These are phyloP conservation scores for Paracanthobrama guichenoti DNA, from an alignment of 2,113 vertebrate species.

Conservation along the genomic window DNA sequence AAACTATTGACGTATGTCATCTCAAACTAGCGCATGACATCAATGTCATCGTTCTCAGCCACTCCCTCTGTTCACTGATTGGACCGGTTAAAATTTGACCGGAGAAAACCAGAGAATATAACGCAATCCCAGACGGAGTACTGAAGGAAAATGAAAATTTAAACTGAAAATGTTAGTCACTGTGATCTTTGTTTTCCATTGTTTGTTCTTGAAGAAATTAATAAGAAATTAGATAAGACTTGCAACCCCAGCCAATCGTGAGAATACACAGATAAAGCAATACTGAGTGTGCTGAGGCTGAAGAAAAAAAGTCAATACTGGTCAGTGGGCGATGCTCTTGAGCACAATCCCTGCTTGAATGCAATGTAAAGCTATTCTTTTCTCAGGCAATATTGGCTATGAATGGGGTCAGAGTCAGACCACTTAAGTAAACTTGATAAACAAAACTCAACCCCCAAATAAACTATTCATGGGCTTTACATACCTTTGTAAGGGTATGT, in stretches of 20 bases:
- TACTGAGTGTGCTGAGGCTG: neutral
- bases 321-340: neutral
- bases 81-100: too few species aligned
- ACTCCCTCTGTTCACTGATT: too few species aligned
- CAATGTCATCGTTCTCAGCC: too few species aligned
- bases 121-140: too few species aligned
- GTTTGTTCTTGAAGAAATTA: neutral
- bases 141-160: too few species aligned
- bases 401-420: neutral
- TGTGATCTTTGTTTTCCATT: neutral
- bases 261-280: slow-evolving; percentile 30
- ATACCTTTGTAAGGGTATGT: slow-evolving; percentile 38
- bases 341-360: neutral
- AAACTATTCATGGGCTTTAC: neutral
- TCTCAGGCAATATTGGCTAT: neutral
- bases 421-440: neutral
- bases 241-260: neutral
- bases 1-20: too few species aligned
- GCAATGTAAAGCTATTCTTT: neutral
- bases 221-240: neutral
- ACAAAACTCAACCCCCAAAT: neutral
- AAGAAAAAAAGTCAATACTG: slow-evolving; percentile 24
- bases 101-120: too few species aligned
- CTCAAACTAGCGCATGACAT: too few species aligned
- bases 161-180: neutral